A percentile compares a stretch with the other conserved stretches of the same genome.
Conservation (phyloP, 2,113 vertebrate species). For the Rhodinocichla rosea region DNA sequence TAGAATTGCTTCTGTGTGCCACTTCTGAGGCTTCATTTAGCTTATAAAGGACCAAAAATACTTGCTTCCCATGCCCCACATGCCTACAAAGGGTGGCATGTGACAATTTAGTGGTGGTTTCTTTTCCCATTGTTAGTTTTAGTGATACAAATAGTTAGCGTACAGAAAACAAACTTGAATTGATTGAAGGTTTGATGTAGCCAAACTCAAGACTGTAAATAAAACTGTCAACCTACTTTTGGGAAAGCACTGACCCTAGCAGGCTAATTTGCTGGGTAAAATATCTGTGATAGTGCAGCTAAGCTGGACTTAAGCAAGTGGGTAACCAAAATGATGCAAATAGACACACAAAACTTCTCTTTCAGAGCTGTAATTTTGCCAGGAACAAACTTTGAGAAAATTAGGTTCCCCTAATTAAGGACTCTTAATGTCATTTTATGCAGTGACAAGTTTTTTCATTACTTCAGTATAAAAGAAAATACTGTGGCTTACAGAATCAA, state of each 20-base stretch:
- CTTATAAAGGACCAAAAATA: background rate
- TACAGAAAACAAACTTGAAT: background rate
- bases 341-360: background rate
- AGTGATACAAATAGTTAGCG: background rate
- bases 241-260: background rate
- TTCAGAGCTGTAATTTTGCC: background rate
- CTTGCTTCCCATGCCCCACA: rapidly evolving
- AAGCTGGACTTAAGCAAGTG: background rate
- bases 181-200: background rate
- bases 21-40: background rate
- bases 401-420: background rate
- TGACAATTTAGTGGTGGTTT: background rate
- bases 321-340: background rate
- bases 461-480: background rate
- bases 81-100: background rate
- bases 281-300: background rate
- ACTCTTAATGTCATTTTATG: background rate
- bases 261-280: background rate
- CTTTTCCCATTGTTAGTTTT: background rate
- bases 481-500: background rate
- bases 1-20: background rate
- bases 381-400: background rate
- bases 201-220: background rate
- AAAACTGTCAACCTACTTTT: background rate
- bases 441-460: background rate